phyloP scores from a whole-genome alignment of 92 coral and sea anemone species.

The Muricea muricata region DNA sequence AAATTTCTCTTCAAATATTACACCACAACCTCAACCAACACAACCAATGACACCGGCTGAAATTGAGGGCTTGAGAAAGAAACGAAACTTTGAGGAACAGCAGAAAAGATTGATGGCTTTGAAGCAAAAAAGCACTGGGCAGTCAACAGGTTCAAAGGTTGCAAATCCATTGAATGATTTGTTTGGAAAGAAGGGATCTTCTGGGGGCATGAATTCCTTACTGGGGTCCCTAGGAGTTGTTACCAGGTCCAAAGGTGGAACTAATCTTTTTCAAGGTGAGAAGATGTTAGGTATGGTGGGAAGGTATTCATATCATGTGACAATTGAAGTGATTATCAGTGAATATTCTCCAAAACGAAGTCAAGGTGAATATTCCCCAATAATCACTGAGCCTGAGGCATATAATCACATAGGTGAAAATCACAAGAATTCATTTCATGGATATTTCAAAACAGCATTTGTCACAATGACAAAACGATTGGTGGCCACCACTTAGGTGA shows the following conservation, averaged over 20 bases:
- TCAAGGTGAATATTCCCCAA: neutral
- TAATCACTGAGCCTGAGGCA: neutral
- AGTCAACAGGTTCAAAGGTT: slow-evolving; percentile 53
- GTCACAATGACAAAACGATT: no score
- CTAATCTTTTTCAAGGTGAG: slow-evolving; percentile 5
- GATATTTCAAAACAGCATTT: no score
- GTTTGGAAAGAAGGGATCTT: slow-evolving; percentile 75
- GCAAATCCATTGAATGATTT: slow-evolving; percentile 68
- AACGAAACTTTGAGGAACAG: slow-evolving; percentile 84
- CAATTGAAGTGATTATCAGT: neutral
- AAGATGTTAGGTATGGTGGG: neutral
- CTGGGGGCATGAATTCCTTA: slow-evolving; percentile 50
- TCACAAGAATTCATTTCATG: no score
- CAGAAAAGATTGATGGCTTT: slow-evolving; percentile 80
- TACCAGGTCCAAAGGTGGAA: slow-evolving; percentile 39
- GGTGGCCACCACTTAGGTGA: no score
- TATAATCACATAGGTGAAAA: no score
- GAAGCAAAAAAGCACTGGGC: slow-evolving; percentile 55
- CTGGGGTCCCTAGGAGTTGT: slow-evolving; percentile 78
- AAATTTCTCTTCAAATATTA: neutral
- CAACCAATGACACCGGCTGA: slow-evolving; percentile 75
- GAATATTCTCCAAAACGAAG: neutral
- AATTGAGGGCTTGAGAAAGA: slow-evolving; percentile 73
- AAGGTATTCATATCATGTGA: no score
- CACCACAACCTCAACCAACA: neutral